These are phyloP conservation scores for Diplodus puntazzo DNA, from an alignment of 2,797 vertebrate species.

Conservation along the genomic window DNA sequence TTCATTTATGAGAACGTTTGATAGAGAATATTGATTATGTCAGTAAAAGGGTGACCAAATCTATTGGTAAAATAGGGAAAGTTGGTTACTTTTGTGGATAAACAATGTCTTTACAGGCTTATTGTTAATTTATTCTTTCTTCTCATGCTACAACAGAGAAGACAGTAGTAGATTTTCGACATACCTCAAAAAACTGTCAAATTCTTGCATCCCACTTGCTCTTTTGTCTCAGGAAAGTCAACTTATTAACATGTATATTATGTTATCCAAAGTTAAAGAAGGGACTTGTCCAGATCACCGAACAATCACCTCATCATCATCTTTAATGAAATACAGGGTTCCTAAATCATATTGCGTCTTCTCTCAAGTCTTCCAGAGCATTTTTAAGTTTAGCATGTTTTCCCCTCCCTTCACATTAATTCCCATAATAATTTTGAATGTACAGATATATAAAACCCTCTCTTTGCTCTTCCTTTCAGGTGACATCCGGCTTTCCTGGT, in stretches of 20 bases:
- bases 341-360: not conserved
- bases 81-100: not conserved
- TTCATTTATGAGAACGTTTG: not conserved
- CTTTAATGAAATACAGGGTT: not conserved
- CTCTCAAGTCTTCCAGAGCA: not conserved
- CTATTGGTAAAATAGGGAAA: not conserved
- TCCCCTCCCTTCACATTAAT: not conserved
- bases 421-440: not conserved
- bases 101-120: not conserved
- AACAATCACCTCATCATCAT: not conserved
- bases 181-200: not conserved
- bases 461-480: constrained; percentile 47
- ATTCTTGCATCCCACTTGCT: not conserved
- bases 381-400: not conserved
- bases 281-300: too few relatives aligned
- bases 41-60: not conserved
- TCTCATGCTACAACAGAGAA: not conserved
- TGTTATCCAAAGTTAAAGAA: too few relatives aligned
- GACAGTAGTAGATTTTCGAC: not conserved
- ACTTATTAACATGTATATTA: not conserved
- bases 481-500: not conserved
- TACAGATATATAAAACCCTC: not conserved
- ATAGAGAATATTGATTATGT: not conserved
- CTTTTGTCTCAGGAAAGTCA: not conserved
- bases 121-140: not conserved